phyloP scores from a whole-genome alignment of 2,888 invertebrate genomes.

The Halictus quadricinctus region DNA sequence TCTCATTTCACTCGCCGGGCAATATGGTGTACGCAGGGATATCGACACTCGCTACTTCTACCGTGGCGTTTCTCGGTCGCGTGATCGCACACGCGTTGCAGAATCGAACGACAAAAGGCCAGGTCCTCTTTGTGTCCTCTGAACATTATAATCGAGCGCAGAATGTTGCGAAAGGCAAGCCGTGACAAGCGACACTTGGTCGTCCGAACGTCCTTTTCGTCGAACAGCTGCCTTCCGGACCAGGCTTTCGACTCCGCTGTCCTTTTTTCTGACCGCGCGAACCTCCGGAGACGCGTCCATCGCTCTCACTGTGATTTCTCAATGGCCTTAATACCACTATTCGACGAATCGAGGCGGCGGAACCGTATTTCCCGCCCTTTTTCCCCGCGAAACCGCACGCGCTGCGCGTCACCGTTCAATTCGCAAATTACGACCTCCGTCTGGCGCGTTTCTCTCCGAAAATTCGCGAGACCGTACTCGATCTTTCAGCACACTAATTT shows the following conservation, averaged over 20 bases:
- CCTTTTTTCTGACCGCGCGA: slow-evolving; percentile 36
- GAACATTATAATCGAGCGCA: slow-evolving; percentile 9
- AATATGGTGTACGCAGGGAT: not conserved
- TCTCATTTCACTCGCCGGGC: not conserved
- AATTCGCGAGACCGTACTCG: not conserved
- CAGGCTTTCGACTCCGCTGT: slow-evolving; percentile 31
- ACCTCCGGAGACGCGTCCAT: slow-evolving; percentile 24
- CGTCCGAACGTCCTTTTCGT: slow-evolving; percentile 29
- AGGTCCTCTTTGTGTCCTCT: not conserved
- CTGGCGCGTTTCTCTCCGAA: not conserved
- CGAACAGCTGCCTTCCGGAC: slow-evolving; percentile 51
- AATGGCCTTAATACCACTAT: slow-evolving; percentile 15
- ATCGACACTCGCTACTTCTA: not conserved
- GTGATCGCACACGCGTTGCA: not conserved
- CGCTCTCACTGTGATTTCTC: slow-evolving; percentile 41
- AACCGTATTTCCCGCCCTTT: slow-evolving; percentile 1
- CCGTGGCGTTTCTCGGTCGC: not conserved
- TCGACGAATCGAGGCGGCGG: not conserved
- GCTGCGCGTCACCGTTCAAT: not conserved
- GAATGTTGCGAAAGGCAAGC: not conserved
- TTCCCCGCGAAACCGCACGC: not conserved
- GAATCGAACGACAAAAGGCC: not conserved
- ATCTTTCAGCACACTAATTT: not conserved
- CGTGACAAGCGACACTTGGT: slow-evolving; percentile 16
- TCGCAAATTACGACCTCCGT: not conserved